Base-by-base conservation (phyloP, 2,888 invertebrate species). In the Diarsia dahlii region DNA sequence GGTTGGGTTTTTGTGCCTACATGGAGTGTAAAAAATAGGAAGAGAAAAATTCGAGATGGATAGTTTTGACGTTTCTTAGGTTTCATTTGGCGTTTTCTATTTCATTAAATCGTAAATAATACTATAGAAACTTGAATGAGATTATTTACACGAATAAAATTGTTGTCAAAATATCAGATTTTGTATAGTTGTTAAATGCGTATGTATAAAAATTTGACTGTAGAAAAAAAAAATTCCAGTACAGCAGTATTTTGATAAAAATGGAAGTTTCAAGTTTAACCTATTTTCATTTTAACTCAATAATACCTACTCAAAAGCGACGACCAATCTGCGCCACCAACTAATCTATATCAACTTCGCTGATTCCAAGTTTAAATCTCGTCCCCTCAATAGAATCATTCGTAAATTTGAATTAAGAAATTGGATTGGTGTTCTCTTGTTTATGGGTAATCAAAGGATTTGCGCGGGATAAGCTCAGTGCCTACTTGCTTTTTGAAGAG, bases 361-460 rank as follows among this genome's bases (percentile, higher is more conserved):
- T 81, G 76, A 84, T 90, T 88, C 87, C 75, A 89, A 86, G 84
- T 90, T 90, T 89, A 89, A 91, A 90, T 88, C 86, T 80, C 77
- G 85, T 87, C 88, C 89, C 87, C 89, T 86, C 87, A 72, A 80
- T 76, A 65, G 83, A 88, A 82, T 87, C 73, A 88, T 91, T 91
- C 85, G 75, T 82, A 87, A 85, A 86, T 90, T 89, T 88, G 88
- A 92, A 92, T 92, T 91, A 91, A 91, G 91, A 92, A 92, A 92
- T 92, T 91, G 91, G 90, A 90, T 91, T 90, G 87, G 87, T 81
- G 84, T 87, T 88, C 84, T 85, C 88, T 89, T 90, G 85, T 84
- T 80, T 84, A 85, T 76, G 84, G 79, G 74, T 84, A 84, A 86
- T 87, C 84, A 90, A 89, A 85, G 84, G 84, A 86, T 87, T 81